phyloP scores from a whole-genome alignment of 2,888 invertebrate genomes.

The Scaptomyza parva region DNA sequence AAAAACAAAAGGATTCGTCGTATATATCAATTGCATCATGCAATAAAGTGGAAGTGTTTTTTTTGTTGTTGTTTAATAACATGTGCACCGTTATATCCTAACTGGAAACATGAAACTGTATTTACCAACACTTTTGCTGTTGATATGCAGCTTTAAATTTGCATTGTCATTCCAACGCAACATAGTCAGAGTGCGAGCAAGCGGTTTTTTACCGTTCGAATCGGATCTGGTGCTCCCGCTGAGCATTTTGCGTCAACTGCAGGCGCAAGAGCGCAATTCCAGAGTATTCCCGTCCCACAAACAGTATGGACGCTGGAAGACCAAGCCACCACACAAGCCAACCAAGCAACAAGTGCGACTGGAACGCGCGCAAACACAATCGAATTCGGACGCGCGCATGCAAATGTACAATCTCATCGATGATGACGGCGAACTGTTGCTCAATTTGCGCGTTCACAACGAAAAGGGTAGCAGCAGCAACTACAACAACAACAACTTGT shows the following conservation, averaged over 20 bases:
- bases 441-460: conserved; percentile 65
- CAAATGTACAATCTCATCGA: conserved; percentile 70
- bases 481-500: conserved; percentile 3
- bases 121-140: conserved; percentile 5
- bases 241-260: conserved; percentile 63
- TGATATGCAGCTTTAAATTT: conserved; percentile 14
- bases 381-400: conserved; percentile 32
- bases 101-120: conserved; percentile 25
- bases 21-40: neutral
- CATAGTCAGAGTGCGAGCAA: conserved; percentile 65
- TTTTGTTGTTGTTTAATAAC: conserved; percentile 2
- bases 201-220: conserved; percentile 68
- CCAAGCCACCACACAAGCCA: conserved; percentile 15
- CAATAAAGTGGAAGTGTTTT: neutral
- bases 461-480: conserved; percentile 28
- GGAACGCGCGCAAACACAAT: conserved; percentile 46
- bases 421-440: conserved; percentile 67
- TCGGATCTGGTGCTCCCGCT: conserved; percentile 65
- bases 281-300: conserved; percentile 16
- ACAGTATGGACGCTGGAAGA: conserved; percentile 3
- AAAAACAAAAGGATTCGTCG: neutral
- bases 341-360: conserved; percentile 61
- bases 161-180: conserved; percentile 31
- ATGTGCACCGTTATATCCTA: conserved; percentile 17
- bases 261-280: conserved; percentile 62